Base-by-base conservation (phyloP, 1,140 invertebrate species). In the Brachionus asplanchnoidis region DNA sequence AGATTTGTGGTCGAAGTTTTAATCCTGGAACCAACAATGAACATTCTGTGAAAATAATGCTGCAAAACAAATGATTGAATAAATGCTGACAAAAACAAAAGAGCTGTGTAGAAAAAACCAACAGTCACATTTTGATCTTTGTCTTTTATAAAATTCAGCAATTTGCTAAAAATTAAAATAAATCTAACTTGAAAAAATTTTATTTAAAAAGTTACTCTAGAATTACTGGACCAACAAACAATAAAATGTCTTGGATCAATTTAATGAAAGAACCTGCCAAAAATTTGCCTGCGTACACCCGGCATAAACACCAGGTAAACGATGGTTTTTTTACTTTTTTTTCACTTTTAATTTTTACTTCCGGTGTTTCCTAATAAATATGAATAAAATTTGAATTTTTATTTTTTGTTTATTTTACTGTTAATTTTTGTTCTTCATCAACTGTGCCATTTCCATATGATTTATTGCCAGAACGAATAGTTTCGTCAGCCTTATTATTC, bases 1-100 rank as follows among this genome's bases (percentile, higher is more conserved):
- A 96, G 93, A 86, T 95, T 94, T 6, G 96, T 95, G 20, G 99
- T 90, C 0, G 95, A 94, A 0, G 96, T 97, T 85, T 97, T 91
- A 86, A 99, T 94, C 50, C 95, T 92, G 91, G 98, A 93, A 9
- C 96, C 97, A 28, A 97, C 93, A 44, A 96, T 90, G 12, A 87
- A 86, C 82, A 87, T 87, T 26, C 86, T 73, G 65, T 89, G 89
- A 85, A 90, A 90, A 85, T 90, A 90, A 85, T 89, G 88, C 80
- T 90, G 89, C 46, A 97, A 89, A 6, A 98, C 90, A 68, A 99
- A 88, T 0, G 96, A 97, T 90, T 98, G 95, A n/a, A 95, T 87
- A 0, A 93, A 91, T 1, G 96, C 94, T 17, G 94, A 93, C 1
- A 93, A 83, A 84, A 99, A 93, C 85, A 99, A 90, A 0, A 91